A percentile compares a stretch with the other conserved stretches of the same genome.
These are phyloP conservation scores for Caenorhabditis japonica DNA, from an alignment of 2,888 invertebrate species.

Conservation along the genomic window DNA sequence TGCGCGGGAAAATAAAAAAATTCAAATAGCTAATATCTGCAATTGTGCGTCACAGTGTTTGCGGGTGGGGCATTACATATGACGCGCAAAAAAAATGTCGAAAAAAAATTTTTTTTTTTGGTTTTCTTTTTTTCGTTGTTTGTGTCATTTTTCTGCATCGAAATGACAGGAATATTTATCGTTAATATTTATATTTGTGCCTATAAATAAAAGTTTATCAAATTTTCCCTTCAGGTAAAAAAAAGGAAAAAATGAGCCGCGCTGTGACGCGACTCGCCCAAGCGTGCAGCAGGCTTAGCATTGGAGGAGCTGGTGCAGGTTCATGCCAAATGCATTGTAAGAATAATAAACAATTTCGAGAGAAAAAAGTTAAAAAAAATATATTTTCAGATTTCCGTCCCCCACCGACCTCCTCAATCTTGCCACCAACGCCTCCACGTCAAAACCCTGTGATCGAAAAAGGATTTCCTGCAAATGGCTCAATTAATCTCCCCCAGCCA, in stretches of 20 bases:
- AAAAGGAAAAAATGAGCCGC: slow-evolving; percentile 50
- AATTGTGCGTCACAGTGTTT: slow-evolving; percentile 19
- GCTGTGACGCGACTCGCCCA: slow-evolving; percentile 50
- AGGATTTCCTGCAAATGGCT: slow-evolving; percentile 31
- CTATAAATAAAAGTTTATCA: too few species aligned
- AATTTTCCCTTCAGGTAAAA: too few species aligned
- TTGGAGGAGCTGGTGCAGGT: too few species aligned
- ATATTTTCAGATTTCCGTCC: slow-evolving; percentile 36
- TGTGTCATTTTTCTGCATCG: background rate
- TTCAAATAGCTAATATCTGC: slow-evolving; percentile 25
- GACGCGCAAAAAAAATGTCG: slow-evolving; percentile 27
- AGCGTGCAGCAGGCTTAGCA: slow-evolving; percentile 32
- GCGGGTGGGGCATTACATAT: slow-evolving; percentile 10
- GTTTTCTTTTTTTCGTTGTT: slow-evolving; percentile 14
- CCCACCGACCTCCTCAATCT: slow-evolving; percentile 46
- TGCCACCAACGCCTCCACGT: slow-evolving; percentile 27
- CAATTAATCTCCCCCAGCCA: slow-evolving; percentile 35
- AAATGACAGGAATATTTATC: too few species aligned
- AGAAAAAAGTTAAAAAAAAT: too few species aligned
- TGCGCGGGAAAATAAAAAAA: slow-evolving; percentile 8
- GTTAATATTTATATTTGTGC: too few species aligned
- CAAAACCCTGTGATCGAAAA: slow-evolving; percentile 23
- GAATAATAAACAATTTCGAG: too few species aligned
- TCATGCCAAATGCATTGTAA: too few species aligned
- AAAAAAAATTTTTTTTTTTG: background rate